Evolutionary conservation across 2,797 vertebrate genomes (phyloP), one percentile per base, ranked within the genome.

Genomic region (Lindbergichthys nudifrons): DNA sequence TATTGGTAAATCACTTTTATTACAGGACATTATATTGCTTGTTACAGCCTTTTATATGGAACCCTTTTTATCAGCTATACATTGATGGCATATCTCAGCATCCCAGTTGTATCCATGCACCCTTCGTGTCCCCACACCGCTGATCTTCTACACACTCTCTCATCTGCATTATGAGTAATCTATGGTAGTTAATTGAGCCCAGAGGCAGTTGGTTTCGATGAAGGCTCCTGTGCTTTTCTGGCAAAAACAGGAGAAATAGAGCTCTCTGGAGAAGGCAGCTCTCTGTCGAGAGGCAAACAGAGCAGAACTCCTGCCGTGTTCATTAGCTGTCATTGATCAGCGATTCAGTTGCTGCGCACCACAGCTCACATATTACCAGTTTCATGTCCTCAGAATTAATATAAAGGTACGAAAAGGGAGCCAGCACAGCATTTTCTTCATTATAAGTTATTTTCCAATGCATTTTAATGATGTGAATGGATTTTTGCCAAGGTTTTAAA

Each of bases 281-380:
- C 87, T 87, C 87, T 88, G 87, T 90, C 77, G 82, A 89, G 90
- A 84, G 86, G 88, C 86, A 92, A 93, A 90, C 82, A 80, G 89
- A 94, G 89, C 87, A 83, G 84, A 91, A 89, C 93, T 90, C 91
- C 88, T 84, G 80, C 87, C 46, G 74, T 91, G 90, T 93, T 94
- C 92, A 92, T 94, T 94, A 93, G 89, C 84, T 80, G 88, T 88
- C 89, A 94, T 92, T 93, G 93, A 94, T 93, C 92, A 93, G 83
- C 75, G 87, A 90, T 90, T 92, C 89, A 83, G 83, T 84, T 71
- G 74, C 88, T 71, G 80, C 72, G 72, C 79, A 79, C 75, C 69
- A 73, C 75, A 68, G 80, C 84, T 79, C 77, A 64, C 67, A 79
- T 81, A 84, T 86, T 80, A 82, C 66, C 66, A 65, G 74, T 77